Conservation (phyloP, 2,797 vertebrate genomes). For the Pitangus sulphuratus region DNA sequence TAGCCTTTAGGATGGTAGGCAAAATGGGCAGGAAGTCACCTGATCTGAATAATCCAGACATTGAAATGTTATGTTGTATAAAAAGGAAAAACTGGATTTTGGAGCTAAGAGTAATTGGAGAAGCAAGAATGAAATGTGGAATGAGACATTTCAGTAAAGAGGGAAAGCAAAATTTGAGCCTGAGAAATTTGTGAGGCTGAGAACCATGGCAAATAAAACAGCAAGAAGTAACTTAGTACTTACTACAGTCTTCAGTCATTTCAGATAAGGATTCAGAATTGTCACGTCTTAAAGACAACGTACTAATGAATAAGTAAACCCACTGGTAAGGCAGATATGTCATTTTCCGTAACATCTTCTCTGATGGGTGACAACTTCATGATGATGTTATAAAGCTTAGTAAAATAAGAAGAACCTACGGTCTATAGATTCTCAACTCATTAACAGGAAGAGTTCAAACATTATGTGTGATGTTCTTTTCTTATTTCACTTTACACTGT, state of each 20-base stretch:
- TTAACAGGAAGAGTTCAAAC: background rate
- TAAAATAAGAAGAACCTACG: background rate
- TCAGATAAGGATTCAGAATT: background rate
- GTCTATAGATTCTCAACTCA: background rate
- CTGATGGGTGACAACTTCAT: background rate
- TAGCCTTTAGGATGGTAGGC: background rate
- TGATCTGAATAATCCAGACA: background rate
- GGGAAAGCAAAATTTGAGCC: background rate
- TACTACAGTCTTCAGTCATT: background rate
- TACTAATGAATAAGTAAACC: background rate
- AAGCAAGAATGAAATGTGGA: background rate
- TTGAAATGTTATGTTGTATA: background rate
- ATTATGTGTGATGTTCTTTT: background rate
- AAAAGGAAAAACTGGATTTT: background rate
- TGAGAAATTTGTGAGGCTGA: background rate
- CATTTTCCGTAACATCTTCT: background rate
- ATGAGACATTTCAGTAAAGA: background rate
- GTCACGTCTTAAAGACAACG: background rate
- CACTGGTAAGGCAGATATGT: background rate
- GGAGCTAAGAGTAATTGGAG: background rate
- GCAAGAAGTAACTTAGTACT: background rate
- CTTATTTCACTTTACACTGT: background rate
- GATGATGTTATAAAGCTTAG: background rate
- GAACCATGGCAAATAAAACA: background rate
- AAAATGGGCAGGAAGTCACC: background rate